Evolutionary conservation across 2,113 vertebrate genomes (phyloP), one percentile per base, ranked within the genome.

Genomic region (Apaloderma vittatum): DNA sequence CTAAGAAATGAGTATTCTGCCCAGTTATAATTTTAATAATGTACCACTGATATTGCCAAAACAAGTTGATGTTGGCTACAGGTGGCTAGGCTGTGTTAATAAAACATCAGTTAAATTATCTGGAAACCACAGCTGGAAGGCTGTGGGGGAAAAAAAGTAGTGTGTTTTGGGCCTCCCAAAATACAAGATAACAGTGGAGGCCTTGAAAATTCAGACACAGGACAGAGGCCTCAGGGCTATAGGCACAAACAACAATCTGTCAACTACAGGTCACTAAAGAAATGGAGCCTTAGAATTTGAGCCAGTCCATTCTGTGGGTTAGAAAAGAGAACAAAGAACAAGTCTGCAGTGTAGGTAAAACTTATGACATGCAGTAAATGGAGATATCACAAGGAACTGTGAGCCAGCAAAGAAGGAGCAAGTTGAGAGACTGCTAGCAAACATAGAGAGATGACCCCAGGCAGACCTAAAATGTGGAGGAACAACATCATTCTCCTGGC

Each of bases 21-120:
- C 65, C 71, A 93, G 46, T 86, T 83, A 32, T 76, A 32, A 92
- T 88, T 86, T 90, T 86, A 76, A 48, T 61, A 66, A 88, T n/a
- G 46, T 86, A 62, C 75, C 46, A 49, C 11, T 58, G 27, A 70
- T 92, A 76, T 27, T 88, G 86, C 70, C 91, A 80, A 88, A 86
- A 83, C 32, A 86, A 73, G 46, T 79, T 83, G 75, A 83, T 86
- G 51, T 23, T 94, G 79, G 71, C 86, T 76, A 29, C 51, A 70
- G 54, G 36, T 88, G 49, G 9, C 65, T 22, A 72, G 63, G 30
- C 48, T 74, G 67, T 86, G 67, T 77, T 88, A 58, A 45, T 49
- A 68, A 94, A 88, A 58, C 27, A 54, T 88, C 36, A 57, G n/a
- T 79, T 68, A 86, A 68, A 32, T 79, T 70, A 34, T 86, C 82